Percentiles rank a stretch among this genome's conserved stretches.
Conservation (phyloP, 2,888 invertebrate genomes). For the Miltochrista miniata region DNA sequence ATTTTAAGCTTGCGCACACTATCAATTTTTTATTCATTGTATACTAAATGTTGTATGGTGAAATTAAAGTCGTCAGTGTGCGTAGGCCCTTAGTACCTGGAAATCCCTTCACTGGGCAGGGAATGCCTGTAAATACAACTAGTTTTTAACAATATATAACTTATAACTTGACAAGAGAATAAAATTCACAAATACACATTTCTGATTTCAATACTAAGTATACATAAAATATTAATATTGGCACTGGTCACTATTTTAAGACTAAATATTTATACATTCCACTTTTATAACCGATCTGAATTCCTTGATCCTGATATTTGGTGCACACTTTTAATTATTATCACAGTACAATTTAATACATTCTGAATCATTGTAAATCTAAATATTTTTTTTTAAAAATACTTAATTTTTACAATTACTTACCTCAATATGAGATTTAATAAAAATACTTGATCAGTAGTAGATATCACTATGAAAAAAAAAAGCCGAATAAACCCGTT, state of each 20-base stretch:
- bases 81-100: slow-evolving; percentile 21
- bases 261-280: slow-evolving; percentile 25
- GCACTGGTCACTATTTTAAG: neutral
- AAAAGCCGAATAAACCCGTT: too few species aligned
- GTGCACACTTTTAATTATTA: too few species aligned
- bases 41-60: neutral
- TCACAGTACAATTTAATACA: too few species aligned
- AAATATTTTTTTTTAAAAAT: too few species aligned
- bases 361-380: too few species aligned
- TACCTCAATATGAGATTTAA: too few species aligned
- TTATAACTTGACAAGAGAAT: neutral
- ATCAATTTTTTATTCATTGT: neutral
- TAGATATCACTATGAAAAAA: too few species aligned
- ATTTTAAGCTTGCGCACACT: neutral
- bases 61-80: neutral
- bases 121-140: slow-evolving; percentile 32
- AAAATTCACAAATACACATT: neutral
- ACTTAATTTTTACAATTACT: too few species aligned
- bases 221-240: neutral
- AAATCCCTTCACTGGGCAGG: slow-evolving; percentile 10
- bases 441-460: too few species aligned
- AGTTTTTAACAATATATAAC: slow-evolving; percentile 17
- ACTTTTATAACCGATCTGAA: too few species aligned
- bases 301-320: too few species aligned
- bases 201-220: neutral